Percentiles rank a stretch among this genome's conserved stretches.
Conservation (phyloP, 2,797 vertebrate genomes). For the Lagothrix lagotricha region DNA sequence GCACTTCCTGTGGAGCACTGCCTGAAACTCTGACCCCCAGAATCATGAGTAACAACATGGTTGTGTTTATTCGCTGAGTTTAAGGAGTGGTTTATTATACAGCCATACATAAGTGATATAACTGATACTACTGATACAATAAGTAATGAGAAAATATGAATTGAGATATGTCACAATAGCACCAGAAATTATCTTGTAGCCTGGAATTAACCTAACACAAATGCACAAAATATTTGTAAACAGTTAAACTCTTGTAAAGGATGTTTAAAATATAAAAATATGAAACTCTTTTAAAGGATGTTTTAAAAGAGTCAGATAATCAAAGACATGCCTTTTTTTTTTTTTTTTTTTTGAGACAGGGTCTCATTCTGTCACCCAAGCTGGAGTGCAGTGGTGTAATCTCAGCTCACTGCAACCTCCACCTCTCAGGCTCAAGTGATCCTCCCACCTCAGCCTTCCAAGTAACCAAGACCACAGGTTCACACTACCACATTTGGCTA, state of each 20-base stretch:
- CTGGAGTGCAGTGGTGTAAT: too few relatives aligned
- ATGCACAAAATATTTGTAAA: background rate
- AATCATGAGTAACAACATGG: background rate
- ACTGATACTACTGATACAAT: background rate
- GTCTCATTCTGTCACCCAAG: too few relatives aligned
- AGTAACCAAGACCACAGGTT: too few relatives aligned
- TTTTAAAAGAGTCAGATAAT: background rate
- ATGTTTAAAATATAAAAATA: background rate
- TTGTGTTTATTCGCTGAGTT: background rate
- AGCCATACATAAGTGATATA: background rate
- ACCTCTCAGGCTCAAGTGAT: too few relatives aligned
- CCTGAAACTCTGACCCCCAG: background rate
- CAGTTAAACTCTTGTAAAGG: background rate
- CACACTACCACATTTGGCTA: too few relatives aligned
- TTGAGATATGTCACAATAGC: background rate
- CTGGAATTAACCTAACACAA: background rate
- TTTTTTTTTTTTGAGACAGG: too few relatives aligned
- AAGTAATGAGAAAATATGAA: background rate
- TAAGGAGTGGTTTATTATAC: background rate
- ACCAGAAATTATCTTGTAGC: background rate
- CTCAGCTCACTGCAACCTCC: too few relatives aligned
- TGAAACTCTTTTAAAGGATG: background rate
- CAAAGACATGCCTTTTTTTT: background rate
- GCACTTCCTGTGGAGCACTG: background rate
- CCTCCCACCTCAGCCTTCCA: too few relatives aligned